A percentile compares a stretch with the other conserved stretches of the same genome.
These are phyloP conservation scores for Eupithecia dodoneata DNA, from an alignment of 2,888 invertebrate genomes.

Conservation along the genomic window DNA sequence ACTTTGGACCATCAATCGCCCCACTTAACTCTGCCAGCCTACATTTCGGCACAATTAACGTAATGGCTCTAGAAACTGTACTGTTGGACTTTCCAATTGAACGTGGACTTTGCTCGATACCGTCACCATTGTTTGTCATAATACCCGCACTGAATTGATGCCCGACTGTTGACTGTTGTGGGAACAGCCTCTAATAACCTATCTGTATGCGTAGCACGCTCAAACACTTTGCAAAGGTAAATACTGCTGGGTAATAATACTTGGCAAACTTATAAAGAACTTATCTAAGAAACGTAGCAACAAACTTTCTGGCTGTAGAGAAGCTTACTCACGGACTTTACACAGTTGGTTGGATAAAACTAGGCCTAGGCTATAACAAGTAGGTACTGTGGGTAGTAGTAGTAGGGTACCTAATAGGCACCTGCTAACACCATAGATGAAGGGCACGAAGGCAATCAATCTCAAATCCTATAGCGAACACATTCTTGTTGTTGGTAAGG, in stretches of 20 bases:
- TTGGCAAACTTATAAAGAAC: not conserved
- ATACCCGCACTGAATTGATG: constrained; percentile 48
- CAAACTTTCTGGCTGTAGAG: not conserved
- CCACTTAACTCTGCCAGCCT: constrained; percentile 20
- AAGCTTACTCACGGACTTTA: not conserved
- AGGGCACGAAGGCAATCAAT: not conserved
- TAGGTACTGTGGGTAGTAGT: too few species aligned
- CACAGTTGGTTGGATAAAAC: not conserved
- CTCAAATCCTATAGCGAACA: not conserved
- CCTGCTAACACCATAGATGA: not conserved
- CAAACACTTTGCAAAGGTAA: not conserved
- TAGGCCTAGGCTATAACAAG: not conserved
- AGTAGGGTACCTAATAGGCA: not conserved
- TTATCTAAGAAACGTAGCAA: not conserved
- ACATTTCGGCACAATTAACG: constrained; percentile 39
- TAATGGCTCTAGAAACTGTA: constrained; percentile 46
- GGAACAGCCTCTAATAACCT: constrained; percentile 14
- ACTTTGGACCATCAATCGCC: constrained; percentile 31
- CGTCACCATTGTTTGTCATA: constrained; percentile 66
- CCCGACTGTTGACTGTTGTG: constrained; percentile 25
- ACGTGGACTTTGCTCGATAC: constrained; percentile 65
- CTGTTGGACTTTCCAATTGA: constrained; percentile 71
- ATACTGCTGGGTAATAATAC: not conserved
- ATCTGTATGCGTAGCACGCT: constrained; percentile 3
- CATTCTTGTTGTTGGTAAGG: not conserved